phyloP scores from a whole-genome alignment of 2,797 vertebrate genomes.

The Sebastes jordani region DNA sequence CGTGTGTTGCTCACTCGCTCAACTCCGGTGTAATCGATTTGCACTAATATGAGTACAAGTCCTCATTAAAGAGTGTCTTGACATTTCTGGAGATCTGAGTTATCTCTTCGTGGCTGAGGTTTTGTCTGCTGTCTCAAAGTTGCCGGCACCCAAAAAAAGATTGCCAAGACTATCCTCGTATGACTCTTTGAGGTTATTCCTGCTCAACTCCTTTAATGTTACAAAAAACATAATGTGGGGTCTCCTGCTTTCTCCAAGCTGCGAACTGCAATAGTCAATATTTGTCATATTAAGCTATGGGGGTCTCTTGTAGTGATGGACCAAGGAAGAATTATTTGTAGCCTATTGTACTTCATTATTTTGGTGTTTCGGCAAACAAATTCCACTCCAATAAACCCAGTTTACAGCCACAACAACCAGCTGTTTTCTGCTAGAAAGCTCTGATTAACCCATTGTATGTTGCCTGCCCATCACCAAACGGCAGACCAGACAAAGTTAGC shows the following conservation, averaged over 20 bases:
- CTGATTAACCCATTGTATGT: no score
- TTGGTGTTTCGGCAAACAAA: neutral
- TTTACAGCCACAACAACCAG: no score
- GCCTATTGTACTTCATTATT: neutral
- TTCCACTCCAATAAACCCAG: neutral
- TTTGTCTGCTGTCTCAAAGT: neutral
- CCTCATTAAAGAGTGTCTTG: slow-evolving; percentile 13
- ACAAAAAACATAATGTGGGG: neutral
- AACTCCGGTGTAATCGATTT: slow-evolving; percentile 6
- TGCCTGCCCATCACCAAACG: no score
- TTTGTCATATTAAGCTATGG: neutral
- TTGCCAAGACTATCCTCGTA: neutral
- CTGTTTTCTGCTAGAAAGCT: no score
- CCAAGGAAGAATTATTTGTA: neutral
- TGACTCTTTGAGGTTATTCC: neutral
- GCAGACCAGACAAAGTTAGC: no score
- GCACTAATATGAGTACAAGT: neutral
- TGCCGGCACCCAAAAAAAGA: neutral
- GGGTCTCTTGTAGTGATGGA: neutral
- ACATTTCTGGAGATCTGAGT: neutral
- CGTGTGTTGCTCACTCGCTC: neutral
- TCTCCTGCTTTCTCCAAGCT: slow-evolving; percentile 11
- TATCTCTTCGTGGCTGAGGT: neutral
- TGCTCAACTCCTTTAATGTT: neutral
- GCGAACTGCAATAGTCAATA: neutral